Percentiles rank a stretch among this genome's conserved stretches.
These are phyloP conservation scores for Zonotrichia leucophrys DNA, from an alignment of 2,113 vertebrate species.

Conservation along the genomic window DNA sequence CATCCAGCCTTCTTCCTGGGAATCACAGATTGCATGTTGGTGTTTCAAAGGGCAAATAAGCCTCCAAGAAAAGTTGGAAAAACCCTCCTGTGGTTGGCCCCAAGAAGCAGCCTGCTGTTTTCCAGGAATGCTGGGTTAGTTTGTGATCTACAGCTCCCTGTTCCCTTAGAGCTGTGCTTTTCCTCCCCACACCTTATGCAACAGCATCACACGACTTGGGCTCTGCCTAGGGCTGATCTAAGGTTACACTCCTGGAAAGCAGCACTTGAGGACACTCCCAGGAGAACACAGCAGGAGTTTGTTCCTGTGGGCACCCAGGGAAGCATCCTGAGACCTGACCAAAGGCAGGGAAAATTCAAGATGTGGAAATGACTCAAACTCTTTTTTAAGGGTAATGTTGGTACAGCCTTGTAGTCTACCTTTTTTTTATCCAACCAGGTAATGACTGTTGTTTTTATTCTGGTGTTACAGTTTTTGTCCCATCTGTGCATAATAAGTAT, in stretches of 20 bases:
- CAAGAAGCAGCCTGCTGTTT: neutral
- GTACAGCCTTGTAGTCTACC: neutral
- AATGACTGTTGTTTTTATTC: neutral
- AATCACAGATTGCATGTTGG: neutral
- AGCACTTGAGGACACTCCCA: neutral
- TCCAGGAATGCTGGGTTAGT: conserved; percentile 3
- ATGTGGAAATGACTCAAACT: neutral
- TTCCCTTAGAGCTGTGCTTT: neutral
- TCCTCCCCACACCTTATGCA: neutral
- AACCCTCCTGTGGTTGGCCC: neutral
- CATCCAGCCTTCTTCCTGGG: neutral
- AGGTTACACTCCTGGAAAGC: neutral
- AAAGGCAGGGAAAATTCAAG: neutral
- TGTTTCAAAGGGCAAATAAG: neutral
- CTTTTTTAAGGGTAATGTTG: neutral
- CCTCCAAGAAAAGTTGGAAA: neutral
- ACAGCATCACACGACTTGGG: neutral
- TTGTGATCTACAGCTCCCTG: neutral
- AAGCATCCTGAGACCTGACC: neutral
- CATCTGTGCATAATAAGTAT: neutral
- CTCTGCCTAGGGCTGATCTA: neutral
- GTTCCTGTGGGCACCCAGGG: neutral
- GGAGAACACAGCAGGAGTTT: neutral
- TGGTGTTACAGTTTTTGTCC: neutral
- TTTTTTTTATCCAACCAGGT: neutral